These are phyloP conservation scores for Papilio dardanus DNA, from an alignment of 1,140 invertebrate species.

Conservation along the genomic window DNA sequence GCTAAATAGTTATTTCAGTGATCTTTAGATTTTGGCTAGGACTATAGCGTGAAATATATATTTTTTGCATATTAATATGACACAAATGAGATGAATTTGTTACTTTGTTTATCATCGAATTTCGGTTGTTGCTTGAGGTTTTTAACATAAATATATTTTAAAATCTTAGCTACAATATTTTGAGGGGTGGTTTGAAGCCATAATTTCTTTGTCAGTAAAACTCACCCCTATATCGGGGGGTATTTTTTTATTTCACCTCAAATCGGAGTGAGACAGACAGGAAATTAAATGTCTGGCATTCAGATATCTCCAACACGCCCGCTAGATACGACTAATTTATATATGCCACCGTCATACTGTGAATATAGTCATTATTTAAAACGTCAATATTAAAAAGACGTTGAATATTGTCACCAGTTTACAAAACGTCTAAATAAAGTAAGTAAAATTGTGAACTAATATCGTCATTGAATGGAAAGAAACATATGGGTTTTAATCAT, in stretches of 20 bases:
- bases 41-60: too few relatives aligned
- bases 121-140: neutral
- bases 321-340: constrained; percentile 24
- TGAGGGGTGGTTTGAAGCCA: neutral
- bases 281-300: constrained; percentile 18
- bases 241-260: constrained; percentile 2
- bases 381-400: neutral
- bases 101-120: too few relatives aligned
- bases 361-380: neutral
- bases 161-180: neutral
- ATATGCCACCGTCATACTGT: neutral
- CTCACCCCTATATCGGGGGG: neutral
- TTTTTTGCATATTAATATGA: too few relatives aligned
- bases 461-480: too few relatives aligned
- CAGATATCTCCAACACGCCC: constrained; percentile 19
- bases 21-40: too few relatives aligned
- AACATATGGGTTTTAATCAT: too few relatives aligned
- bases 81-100: too few relatives aligned
- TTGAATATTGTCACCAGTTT: too few relatives aligned
- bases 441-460: neutral
- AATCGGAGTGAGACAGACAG: constrained; percentile 14
- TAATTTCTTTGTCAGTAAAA: constrained; percentile 9
- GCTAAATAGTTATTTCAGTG: too few relatives aligned
- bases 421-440: neutral
- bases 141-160: neutral